These are phyloP conservation scores for Patiria pectinifera DNA, from an alignment of 53 echinoderm and acorn worm genomes.

Conservation along the genomic window DNA sequence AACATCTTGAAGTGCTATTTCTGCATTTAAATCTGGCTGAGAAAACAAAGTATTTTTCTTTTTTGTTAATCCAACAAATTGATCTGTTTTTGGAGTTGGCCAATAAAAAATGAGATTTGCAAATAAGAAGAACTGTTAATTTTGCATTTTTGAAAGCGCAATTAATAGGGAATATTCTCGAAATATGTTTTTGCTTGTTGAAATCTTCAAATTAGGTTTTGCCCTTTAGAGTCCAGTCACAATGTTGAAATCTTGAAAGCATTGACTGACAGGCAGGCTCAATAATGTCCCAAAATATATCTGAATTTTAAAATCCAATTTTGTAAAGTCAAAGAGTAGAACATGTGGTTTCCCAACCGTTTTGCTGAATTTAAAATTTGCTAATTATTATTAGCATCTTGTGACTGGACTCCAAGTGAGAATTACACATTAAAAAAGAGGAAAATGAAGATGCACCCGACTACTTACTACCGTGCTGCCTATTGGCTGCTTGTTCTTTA, in stretches of 20 bases:
- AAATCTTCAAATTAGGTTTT: neutral
- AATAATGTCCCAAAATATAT: too few species aligned
- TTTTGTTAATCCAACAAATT: neutral
- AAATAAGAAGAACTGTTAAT: neutral
- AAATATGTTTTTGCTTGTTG: neutral
- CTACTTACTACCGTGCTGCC: neutral
- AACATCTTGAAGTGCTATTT: neutral
- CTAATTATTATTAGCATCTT: neutral
- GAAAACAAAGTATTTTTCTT: neutral
- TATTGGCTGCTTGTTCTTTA: neutral
- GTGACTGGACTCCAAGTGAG: neutral
- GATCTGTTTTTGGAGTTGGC: neutral
- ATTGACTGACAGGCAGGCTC: too few species aligned
- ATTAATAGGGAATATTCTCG: conserved; percentile 19
- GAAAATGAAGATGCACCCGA: neutral
- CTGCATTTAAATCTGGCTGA: conserved; percentile 15
- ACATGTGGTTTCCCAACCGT: neutral
- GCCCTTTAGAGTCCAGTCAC: too few species aligned
- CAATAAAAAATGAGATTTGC: neutral
- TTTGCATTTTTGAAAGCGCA: conserved; percentile 20
- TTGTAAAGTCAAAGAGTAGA: too few species aligned
- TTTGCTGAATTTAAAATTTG: neutral
- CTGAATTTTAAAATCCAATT: too few species aligned
- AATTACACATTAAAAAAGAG: neutral
- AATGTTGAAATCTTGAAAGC: neutral